phyloP scores from a whole-genome alignment of 2,797 vertebrate genomes.

The Scarus forsteni region DNA sequence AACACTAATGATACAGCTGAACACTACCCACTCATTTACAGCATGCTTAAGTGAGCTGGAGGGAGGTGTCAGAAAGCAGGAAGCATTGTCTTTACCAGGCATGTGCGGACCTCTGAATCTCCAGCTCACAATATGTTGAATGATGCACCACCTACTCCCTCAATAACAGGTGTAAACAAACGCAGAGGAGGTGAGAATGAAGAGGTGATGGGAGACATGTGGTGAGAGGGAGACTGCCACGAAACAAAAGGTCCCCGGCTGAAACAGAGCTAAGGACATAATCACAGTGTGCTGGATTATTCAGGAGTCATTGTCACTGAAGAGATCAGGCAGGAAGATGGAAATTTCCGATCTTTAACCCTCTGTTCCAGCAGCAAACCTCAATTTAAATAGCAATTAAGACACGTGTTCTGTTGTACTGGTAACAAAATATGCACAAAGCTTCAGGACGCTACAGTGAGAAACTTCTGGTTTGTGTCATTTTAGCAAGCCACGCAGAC shows the following conservation, averaged over 20 bases:
- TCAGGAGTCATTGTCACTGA: too few relatives aligned
- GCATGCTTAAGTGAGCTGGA: slow-evolving; percentile 61
- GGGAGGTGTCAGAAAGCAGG: slow-evolving; percentile 61
- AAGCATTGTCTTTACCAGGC: slow-evolving; percentile 67
- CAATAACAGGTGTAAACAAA: slow-evolving; percentile 4
- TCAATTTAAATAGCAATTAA: too few relatives aligned
- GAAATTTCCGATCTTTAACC: too few relatives aligned
- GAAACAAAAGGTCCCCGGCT: not conserved
- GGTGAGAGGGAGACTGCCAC: not conserved
- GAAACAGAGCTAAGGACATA: not conserved
- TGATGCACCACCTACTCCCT: slow-evolving; percentile 43
- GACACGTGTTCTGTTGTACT: too few relatives aligned
- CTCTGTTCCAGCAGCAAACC: too few relatives aligned
- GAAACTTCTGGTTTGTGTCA: too few relatives aligned
- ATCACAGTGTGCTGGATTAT: not conserved
- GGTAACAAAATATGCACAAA: too few relatives aligned
- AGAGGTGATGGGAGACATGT: not conserved
- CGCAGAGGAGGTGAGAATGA: not conserved
- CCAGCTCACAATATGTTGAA: slow-evolving; percentile 26
- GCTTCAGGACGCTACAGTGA: too few relatives aligned
- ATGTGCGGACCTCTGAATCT: slow-evolving; percentile 66
- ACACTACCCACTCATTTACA: slow-evolving; percentile 57
- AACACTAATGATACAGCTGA: slow-evolving; percentile 52
- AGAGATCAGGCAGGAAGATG: too few relatives aligned
- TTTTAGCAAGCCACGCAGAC: too few relatives aligned